Evolutionary conservation across 30 jellyfish, hydroid and myxozoan species (phyloP).

Genomic region (Chrysaora quinquecirrha): DNA sequence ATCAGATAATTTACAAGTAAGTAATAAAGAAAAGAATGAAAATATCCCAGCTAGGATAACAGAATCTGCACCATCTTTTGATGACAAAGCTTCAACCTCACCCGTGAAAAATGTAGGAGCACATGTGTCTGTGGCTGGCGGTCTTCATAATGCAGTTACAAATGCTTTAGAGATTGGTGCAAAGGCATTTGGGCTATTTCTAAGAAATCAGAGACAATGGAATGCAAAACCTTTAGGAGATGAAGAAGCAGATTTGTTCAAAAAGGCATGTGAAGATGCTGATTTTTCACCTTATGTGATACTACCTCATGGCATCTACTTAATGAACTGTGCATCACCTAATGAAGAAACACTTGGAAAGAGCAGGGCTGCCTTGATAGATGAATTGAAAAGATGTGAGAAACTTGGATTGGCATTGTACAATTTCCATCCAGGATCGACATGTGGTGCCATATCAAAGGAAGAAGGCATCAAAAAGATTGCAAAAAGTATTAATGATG

Average conservation of each 20-base stretch:
- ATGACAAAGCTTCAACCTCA: no score
- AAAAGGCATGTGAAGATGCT: constrained; percentile 34
- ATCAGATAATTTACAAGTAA: no score
- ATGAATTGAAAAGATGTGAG: constrained; percentile 64
- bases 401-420: constrained; percentile 47
- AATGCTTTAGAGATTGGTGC: constrained; percentile 46
- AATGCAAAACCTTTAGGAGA: constrained; percentile 51
- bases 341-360: constrained; percentile 32
- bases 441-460: constrained; percentile 50
- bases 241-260: constrained; percentile 54
- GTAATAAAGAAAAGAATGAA: no score
- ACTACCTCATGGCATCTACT: constrained; percentile 55
- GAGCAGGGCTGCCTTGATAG: constrained; percentile 54
- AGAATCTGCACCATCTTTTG: no score
- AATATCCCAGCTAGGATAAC: no score
- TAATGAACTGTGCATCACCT: constrained; percentile 63
- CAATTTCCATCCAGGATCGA: constrained; percentile 70
- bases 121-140: constrained; percentile 62
- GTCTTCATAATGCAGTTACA: constrained; percentile 49
- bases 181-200: constrained; percentile 48
- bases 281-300: constrained; percentile 30
- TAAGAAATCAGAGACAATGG: constrained; percentile 60
- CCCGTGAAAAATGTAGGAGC: constrained; percentile 49
- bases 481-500: constrained; percentile 55
- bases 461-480: constrained; percentile 55